These are phyloP conservation scores for Pluvialis apricaria DNA, from an alignment of 2,113 vertebrate genomes.

Conservation along the genomic window DNA sequence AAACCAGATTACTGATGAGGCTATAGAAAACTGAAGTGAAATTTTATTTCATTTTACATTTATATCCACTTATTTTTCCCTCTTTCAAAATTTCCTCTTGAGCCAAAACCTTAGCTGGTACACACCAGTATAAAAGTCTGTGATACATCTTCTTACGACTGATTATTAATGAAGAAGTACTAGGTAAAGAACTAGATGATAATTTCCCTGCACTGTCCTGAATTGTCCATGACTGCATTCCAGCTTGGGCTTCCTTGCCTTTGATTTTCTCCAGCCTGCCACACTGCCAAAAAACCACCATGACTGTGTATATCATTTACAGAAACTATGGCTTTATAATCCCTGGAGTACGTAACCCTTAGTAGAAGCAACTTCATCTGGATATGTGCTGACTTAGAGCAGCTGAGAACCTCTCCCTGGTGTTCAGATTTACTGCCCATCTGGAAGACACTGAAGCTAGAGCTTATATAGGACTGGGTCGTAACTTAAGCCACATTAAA, in stretches of 20 bases:
- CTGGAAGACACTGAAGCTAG: conserved; percentile 39
- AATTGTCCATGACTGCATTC: neutral
- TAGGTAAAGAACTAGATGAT: neutral
- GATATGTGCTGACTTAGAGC: conserved; percentile 5
- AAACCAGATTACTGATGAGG: neutral
- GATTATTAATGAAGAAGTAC: neutral
- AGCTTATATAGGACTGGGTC: neutral
- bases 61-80: neutral
- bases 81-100: neutral
- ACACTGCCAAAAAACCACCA: neutral
- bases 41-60: neutral
- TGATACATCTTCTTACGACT: neutral
- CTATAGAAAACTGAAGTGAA: neutral
- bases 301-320: neutral
- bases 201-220: neutral
- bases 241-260: neutral
- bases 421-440: conserved; percentile 41
- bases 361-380: neutral
- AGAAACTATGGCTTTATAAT: neutral
- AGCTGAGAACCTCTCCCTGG: conserved; percentile 3
- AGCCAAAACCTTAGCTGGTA: neutral
- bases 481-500: conserved; percentile 51
- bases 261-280: neutral
- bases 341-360: neutral
- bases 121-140: neutral